phyloP scores from a whole-genome alignment of 23 tunicate species.

The Diplosoma virens region DNA sequence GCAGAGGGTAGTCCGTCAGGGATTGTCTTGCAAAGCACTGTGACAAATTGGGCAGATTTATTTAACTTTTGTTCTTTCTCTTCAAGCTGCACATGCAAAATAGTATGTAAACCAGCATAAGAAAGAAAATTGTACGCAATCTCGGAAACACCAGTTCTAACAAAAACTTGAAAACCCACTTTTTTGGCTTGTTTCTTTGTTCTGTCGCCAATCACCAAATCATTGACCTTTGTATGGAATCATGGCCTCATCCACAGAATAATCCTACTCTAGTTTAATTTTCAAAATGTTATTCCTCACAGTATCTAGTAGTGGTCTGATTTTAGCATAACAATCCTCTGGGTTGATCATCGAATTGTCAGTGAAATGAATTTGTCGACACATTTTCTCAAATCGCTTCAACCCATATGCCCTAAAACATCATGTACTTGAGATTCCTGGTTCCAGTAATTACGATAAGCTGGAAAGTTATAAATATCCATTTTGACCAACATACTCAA shows the following conservation, averaged over 20 bases:
- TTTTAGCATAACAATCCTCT: conserved; percentile 4
- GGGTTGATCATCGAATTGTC: conserved; percentile 10
- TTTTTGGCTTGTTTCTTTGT: conserved; percentile 21
- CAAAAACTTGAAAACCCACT: conserved; percentile 8
- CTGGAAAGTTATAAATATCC: neutral
- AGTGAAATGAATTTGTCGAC: conserved; percentile 6
- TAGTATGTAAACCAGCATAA: neutral
- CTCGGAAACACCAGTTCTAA: conserved; percentile 2
- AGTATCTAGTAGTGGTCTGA: neutral
- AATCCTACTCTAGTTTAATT: conserved; percentile 8
- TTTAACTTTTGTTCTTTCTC: neutral
- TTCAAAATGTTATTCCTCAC: neutral
- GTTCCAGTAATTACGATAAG: conserved; percentile 11
- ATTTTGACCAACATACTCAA: conserved; percentile 5
- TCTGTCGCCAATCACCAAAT: neutral
- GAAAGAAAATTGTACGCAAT: conserved; percentile 14
- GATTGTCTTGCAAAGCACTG: conserved; percentile 15
- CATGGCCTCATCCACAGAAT: conserved; percentile 24
- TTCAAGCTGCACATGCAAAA: neutral
- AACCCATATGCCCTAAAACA: conserved; percentile 8
- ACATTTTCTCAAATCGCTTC: conserved; percentile 11
- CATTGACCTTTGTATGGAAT: conserved; percentile 22
- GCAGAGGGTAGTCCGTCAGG: neutral
- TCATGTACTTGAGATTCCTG: neutral
- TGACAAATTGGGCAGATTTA: conserved; percentile 19